Percentiles rank a stretch among this genome's conserved stretches.
Evolutionary conservation across 2,113 vertebrate species (phyloP).

Genomic region (Narcine bancroftii): DNA sequence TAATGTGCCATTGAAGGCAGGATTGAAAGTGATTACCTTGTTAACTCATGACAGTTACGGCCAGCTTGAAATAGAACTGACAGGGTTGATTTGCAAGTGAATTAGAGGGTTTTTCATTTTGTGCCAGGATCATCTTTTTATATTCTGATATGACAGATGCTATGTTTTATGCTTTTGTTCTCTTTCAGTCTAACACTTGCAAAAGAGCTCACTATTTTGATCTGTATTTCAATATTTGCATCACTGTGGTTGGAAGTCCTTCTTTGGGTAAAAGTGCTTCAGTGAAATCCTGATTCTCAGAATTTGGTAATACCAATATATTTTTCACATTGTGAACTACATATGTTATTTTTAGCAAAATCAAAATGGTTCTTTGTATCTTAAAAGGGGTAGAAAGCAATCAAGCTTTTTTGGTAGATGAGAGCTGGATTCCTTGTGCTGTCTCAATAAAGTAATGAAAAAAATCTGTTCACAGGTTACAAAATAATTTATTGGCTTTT

Average conservation of each 20-base stretch:
- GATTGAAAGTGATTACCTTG: slow-evolving; percentile 99
- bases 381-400: not conserved
- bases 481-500: not conserved
- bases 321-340: not conserved
- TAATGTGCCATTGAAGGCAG: slow-evolving; percentile 90
- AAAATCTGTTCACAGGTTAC: not conserved
- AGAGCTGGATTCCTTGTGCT: not conserved
- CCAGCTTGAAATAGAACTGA: slow-evolving; percentile 90
- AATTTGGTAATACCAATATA: not conserved
- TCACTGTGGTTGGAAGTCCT: slow-evolving; percentile 68
- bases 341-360: not conserved
- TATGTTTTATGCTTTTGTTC: slow-evolving; percentile 83
- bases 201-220: slow-evolving; percentile 82
- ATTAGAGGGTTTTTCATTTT: slow-evolving; percentile 84
- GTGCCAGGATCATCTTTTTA: slow-evolving; percentile 98
- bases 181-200: slow-evolving; percentile 68
- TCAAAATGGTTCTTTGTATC: not conserved
- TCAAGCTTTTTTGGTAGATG: not conserved
- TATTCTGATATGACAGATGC: slow-evolving; percentile 98
- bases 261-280: slow-evolving; percentile 77
- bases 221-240: slow-evolving; percentile 69
- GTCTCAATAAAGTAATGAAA: not conserved
- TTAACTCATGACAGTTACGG: slow-evolving; percentile 97
- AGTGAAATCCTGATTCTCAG: slow-evolving; percentile 47
- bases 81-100: slow-evolving; percentile 99